Conservation (phyloP, 92 coral and sea anemone genomes). For the Porites evermanni region DNA sequence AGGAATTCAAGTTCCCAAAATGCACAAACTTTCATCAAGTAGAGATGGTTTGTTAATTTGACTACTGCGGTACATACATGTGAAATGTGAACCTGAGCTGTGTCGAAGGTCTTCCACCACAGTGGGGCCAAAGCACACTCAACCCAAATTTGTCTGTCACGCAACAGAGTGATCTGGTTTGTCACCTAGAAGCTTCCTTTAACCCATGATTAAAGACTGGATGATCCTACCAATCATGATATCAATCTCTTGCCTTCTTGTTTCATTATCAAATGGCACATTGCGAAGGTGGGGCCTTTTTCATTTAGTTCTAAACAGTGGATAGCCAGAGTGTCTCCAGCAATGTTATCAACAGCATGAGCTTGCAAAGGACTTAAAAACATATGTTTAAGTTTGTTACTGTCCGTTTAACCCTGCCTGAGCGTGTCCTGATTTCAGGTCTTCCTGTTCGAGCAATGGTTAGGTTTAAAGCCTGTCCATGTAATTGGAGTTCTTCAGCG, state of each 20-base stretch:
- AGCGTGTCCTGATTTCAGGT: conserved; percentile 17
- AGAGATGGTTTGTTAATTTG: conserved; percentile 7
- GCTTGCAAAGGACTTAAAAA: conserved; percentile 42
- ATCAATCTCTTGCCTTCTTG: conserved; percentile 56
- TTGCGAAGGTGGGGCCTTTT: conserved; percentile 52
- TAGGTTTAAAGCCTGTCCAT: conserved; percentile 32
- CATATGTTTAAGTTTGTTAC: conserved; percentile 24
- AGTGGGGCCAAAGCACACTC: conserved; percentile 77
- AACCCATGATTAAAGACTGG: conserved; percentile 62
- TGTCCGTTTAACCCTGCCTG: conserved; percentile 29
- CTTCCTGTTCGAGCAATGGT: conserved; percentile 44
- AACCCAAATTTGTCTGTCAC: conserved; percentile 50
- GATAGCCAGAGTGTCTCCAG: conserved; percentile 64
- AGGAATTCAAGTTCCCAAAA: conserved; percentile 61
- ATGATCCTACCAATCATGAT: conserved; percentile 72
- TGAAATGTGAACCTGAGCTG: conserved; percentile 51
- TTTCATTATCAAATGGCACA: conserved; percentile 43
- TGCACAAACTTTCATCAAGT: conserved; percentile 48
- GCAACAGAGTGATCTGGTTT: conserved; percentile 61
- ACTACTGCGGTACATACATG: conserved; percentile 52
- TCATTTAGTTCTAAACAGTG: conserved; percentile 61
- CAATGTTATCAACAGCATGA: conserved; percentile 47
- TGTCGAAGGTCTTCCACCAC: conserved; percentile 35
- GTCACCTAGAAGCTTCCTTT: conserved; percentile 49
- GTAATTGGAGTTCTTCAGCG: conserved; percentile 48